Base-by-base conservation (phyloP, 2,888 invertebrate genomes). In the Stramonita haemastoma region DNA sequence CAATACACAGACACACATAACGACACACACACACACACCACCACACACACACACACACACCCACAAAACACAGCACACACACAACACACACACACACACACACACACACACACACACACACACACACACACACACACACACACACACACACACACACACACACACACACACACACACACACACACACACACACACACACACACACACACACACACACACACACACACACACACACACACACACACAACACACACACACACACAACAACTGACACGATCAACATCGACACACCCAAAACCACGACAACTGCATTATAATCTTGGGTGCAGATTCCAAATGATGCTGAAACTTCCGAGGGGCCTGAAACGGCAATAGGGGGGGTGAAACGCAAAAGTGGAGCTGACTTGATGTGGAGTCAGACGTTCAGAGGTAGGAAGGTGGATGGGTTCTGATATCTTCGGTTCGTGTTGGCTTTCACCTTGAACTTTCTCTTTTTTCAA, bases 361-460 rank as follows among this genome's bases (percentile, higher is more conserved):
- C 89, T 95, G 73, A 92, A 93, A 87, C 91, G 87, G 92, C 93
- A 22, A 89, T 95, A 26, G 87, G 89, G 29, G 92, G 93, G n/a
- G 89, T 95, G 46, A 26, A 73, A 90, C 86, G 94, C 93, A 93
- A 93, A 87, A 86, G 91, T 22, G 89, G 91, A 34, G 92, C 93
- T 19, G 93, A 32, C 77, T 93, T 60, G 92, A 93, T 26, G 83
- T 92, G 93, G 66, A 89, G 92, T 56, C 87, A 70, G 6, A 91
- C 91, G 73, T 11, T 92, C 93, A 57, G 93, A 93, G 66, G 90
- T 94, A 93, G 90, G 91, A 93, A 93, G 73, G 91, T 93, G 36
- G 94, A 95, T 66, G 93, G 60, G 91, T 95, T 13, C 90, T 95
- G 56, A 91, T 93, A n/a, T n/a, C 89, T 95, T 32, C 93, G 94